Percentiles rank a stretch among this genome's conserved stretches.
Conservation (phyloP, 2,113 vertebrate species). For the Odocoileus hemionus region DNA sequence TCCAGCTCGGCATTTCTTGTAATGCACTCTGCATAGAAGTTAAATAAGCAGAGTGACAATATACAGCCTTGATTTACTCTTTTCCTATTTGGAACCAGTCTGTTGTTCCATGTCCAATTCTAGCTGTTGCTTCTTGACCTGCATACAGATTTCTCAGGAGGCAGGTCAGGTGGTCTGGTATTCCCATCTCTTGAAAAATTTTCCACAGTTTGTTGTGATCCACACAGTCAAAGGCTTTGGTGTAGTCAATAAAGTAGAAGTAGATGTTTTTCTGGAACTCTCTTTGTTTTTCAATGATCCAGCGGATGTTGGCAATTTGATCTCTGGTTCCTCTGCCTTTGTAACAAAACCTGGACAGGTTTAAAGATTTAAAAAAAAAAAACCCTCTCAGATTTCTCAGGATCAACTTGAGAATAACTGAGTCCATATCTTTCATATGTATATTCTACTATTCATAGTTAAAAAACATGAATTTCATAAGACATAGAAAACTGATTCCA, state of each 20-base stretch:
- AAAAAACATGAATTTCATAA: not conserved
- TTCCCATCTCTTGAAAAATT: not conserved
- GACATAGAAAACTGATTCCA: not conserved
- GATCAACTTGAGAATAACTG: not conserved
- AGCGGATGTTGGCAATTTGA: not conserved
- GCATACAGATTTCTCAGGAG: not conserved
- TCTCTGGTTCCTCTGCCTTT: not conserved
- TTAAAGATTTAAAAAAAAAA: not conserved
- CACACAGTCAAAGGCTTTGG: not conserved
- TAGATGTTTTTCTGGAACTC: not conserved
- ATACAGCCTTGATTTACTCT: not conserved
- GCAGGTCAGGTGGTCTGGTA: not conserved
- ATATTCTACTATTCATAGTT: not conserved
- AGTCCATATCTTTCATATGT: not conserved
- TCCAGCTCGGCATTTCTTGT: not conserved
- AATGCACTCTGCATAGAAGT: not conserved
- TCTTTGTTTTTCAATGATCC: not conserved
- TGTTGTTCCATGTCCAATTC: not conserved
- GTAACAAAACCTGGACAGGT: not conserved
- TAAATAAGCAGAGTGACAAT: not conserved
- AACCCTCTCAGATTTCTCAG: not conserved
- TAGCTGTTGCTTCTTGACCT: not conserved
- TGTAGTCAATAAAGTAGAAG: not conserved
- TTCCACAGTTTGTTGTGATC: not conserved
- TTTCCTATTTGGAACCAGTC: not conserved